Percentiles rank a stretch among this genome's conserved stretches.
Conservation (phyloP, 2,113 vertebrate species). For the Lepisosteus osseus region DNA sequence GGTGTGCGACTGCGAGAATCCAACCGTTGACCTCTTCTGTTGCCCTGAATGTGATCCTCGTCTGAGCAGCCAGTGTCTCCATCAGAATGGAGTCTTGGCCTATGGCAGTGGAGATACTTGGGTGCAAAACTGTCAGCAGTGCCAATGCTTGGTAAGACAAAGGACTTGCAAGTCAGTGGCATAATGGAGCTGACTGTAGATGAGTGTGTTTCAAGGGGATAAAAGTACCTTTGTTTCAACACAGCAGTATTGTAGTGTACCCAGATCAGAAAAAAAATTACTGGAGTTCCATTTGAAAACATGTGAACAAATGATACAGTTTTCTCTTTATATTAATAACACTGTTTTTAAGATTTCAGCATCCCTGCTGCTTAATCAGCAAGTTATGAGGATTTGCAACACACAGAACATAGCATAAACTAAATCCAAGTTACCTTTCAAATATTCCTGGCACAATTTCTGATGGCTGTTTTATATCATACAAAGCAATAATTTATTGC, state of each 20-base stretch:
- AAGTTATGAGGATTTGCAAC: slow-evolving; percentile 20
- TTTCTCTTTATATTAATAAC: neutral
- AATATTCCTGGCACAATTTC: neutral
- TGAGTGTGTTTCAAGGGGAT: no score
- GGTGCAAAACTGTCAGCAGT: slow-evolving; percentile 93
- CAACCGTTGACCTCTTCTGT: slow-evolving; percentile 92
- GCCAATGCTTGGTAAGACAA: slow-evolving; percentile 87
- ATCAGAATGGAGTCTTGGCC: slow-evolving; percentile 84
- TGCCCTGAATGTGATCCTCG: slow-evolving; percentile 95
- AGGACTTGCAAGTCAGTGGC: no score
- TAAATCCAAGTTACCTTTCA: slow-evolving; percentile 1
- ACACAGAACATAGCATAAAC: slow-evolving; percentile 3
- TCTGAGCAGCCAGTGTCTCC: slow-evolving; percentile 90
- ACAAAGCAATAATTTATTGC: slow-evolving; percentile 1
- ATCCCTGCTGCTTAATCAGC: slow-evolving; percentile 21
- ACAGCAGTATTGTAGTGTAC: neutral
- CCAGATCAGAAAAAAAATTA: no score
- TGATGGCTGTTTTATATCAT: neutral
- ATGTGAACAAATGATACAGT: neutral
- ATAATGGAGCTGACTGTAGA: no score
- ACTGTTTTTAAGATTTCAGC: slow-evolving; percentile 35
- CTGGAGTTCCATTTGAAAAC: no score
- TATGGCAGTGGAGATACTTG: slow-evolving; percentile 94
- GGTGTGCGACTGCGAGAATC: slow-evolving; percentile 98
- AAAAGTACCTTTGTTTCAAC: neutral